Evolutionary conservation across 2,797 vertebrate genomes (phyloP).

Genomic region (Alfaro cultratus): DNA sequence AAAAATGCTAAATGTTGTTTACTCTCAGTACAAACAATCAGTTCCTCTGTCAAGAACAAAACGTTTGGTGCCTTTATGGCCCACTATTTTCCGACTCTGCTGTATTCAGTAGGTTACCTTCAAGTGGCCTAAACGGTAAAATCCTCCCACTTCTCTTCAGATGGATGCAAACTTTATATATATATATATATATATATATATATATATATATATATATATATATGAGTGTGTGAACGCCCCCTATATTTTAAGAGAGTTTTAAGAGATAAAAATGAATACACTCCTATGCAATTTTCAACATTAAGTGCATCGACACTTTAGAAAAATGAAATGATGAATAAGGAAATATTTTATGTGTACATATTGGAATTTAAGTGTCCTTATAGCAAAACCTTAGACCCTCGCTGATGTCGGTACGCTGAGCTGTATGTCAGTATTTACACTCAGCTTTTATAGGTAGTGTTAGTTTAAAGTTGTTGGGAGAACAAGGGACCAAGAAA

Average conservation of each 20-base stretch:
- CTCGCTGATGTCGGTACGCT: conserved; percentile 45
- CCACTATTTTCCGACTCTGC: not conserved
- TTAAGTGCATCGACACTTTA: conserved; percentile 84
- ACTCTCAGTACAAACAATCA: conserved; percentile 10
- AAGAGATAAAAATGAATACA: conserved; percentile 46
- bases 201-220: too few relatives aligned
- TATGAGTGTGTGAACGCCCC: conserved; percentile 4
- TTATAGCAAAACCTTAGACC: conserved; percentile 45
- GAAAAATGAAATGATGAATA: conserved; percentile 68
- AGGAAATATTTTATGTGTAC: conserved; percentile 78
- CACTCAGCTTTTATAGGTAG: conserved; percentile 39
- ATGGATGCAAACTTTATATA: conserved; percentile 9
- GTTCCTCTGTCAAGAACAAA: conserved; percentile 18
- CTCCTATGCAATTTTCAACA: conserved; percentile 80
- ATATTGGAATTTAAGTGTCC: conserved; percentile 67
- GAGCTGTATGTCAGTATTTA: conserved; percentile 55
- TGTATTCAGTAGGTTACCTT: conserved; percentile 10
- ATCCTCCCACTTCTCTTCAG: conserved; percentile 30
- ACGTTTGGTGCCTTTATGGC: conserved; percentile 27
- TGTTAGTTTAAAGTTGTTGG: conserved; percentile 47
- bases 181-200: not conserved
- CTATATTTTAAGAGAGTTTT: conserved; percentile 2
- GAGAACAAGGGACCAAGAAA: conserved; percentile 54
- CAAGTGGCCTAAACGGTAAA: conserved; percentile 25
- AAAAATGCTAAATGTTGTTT: conserved; percentile 1